A percentile compares a stretch with the other conserved stretches of the same genome.
These are phyloP conservation scores for Ommatoiulus sabulosus DNA, from an alignment of 2,888 invertebrate genomes.

Conservation along the genomic window DNA sequence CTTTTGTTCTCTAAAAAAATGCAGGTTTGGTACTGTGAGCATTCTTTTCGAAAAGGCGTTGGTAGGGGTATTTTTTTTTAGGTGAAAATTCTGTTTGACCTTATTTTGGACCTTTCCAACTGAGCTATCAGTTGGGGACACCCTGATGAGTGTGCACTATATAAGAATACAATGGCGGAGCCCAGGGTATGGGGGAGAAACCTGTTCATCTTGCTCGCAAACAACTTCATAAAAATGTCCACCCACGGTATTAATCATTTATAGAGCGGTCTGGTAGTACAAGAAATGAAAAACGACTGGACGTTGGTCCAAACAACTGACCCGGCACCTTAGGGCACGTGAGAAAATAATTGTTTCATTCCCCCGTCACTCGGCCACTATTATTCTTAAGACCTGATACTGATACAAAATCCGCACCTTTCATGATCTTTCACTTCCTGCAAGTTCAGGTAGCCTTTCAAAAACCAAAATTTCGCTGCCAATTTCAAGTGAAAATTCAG, in stretches of 20 bases:
- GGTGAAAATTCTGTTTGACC: not conserved
- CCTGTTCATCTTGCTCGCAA: conserved; percentile 50
- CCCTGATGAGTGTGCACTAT: conserved; percentile 22
- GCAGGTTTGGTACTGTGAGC: not conserved
- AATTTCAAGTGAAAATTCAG: too few relatives aligned
- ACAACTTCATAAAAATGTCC: conserved; percentile 47
- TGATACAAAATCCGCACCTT: too few relatives aligned
- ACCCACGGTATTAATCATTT: conserved; percentile 47
- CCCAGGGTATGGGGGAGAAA: not conserved
- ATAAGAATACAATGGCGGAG: conserved; percentile 1
- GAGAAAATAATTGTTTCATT: not conserved
- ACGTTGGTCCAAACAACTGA: not conserved
- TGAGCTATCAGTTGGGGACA: conserved; percentile 29
- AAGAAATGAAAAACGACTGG: conserved; percentile 26
- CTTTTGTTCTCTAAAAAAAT: not conserved
- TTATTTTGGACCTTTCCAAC: conserved; percentile 44
- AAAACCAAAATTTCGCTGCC: too few relatives aligned
- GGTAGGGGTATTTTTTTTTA: not conserved
- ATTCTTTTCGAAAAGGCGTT: not conserved
- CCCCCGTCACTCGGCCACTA: not conserved
- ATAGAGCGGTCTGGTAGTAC: not conserved
- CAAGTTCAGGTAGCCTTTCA: too few relatives aligned
- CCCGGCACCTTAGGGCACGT: conserved; percentile 40
- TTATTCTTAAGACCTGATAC: not conserved
- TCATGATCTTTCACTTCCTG: too few relatives aligned